Evolutionary conservation across 1,140 invertebrate species (phyloP).

Genomic region (Cylas formicarius): DNA sequence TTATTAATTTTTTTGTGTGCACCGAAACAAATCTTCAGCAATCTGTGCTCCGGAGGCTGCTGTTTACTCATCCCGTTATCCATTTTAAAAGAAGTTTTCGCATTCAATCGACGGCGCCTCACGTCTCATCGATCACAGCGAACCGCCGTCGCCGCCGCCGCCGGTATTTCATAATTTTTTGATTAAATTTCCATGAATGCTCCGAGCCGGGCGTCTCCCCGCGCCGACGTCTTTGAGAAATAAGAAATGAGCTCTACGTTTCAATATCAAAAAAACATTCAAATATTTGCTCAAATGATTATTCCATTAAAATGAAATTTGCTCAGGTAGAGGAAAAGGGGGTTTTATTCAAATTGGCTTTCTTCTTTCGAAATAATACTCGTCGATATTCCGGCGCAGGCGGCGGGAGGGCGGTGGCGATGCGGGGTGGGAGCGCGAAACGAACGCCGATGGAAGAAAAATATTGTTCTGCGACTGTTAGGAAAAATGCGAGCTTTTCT

Average conservation of each 20-base stretch:
- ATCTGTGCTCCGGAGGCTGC: too few species aligned
- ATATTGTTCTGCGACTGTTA: conserved; percentile 33
- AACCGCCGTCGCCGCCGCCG: conserved; percentile 21
- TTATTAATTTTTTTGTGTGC: too few species aligned
- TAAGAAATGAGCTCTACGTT: conserved; percentile 39
- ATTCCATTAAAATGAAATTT: conserved; percentile 45
- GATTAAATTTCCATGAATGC: conserved; percentile 41
- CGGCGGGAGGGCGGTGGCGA: conserved; percentile 19
- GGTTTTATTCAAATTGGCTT: conserved; percentile 35
- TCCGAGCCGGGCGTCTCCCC: conserved; percentile 31
- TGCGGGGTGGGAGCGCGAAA: conserved; percentile 1
- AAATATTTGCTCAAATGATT: conserved; percentile 45
- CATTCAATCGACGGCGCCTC: too few species aligned
- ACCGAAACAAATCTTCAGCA: too few species aligned
- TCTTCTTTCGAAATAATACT: conserved; percentile 19
- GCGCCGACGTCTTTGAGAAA: too few species aligned
- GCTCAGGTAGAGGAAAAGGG: conserved; percentile 35
- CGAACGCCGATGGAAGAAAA: conserved; percentile 31
- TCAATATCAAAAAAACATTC: conserved; percentile 42
- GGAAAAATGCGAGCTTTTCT: conserved; percentile 20
- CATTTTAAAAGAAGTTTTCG: too few species aligned
- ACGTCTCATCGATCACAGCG: conserved; percentile 26
- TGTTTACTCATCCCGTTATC: too few species aligned
- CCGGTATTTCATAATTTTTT: conserved; percentile 40
- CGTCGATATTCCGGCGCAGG: conserved; percentile 25